Base-by-base conservation (phyloP, 2,888 invertebrate genomes). In the Arge pagana region DNA sequence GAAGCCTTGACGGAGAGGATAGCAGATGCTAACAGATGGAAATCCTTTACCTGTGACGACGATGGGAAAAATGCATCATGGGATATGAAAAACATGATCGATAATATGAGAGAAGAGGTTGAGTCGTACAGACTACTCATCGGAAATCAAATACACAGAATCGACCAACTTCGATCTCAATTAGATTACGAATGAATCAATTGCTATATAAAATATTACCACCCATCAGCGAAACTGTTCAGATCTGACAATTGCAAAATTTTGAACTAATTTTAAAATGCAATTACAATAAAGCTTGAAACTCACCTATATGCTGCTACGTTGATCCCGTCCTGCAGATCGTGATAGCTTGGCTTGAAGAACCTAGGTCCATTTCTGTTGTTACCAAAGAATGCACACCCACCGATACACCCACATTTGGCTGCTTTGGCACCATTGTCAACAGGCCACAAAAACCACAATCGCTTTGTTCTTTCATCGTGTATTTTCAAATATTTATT, bases 341-440 rank as follows among this genome's bases (percentile, higher is more conserved):
- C 93, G 53, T 87, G 85, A 19, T 86, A 81, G 57, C 85, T 88
- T 0, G 94, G 93, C 68, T 91, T 90, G 61, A 97, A 91, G 77
- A 96, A 96, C 60, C 86, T 85, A 8, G 85, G 79, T 0, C 96
- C 97, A 73, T 96, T 95, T 67, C 86, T 84, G 76, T 96, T 96
- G 49, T 85, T 87, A 2, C 96, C 98, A 71, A 98, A 98, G 79
- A 99, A 99, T 8, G 83, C 82, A 70, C 96, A 96, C 0, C 96
- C 96, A 2, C 98, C 98, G 23, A 90, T 89, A 74, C 98, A 99
- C 0, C 97, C 98, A 73, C 98, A 99, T 62, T 89, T 90, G 0
- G 84, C 79, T 52, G 82, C 81, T 60, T 86, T 85, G 2, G 84
- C 82, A 42, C 72, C 76, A 37, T 77, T 75, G 61, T 88, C 87